Evolutionary conservation across 2,888 invertebrate genomes (phyloP).

Genomic region (Belgica antarctica): DNA sequence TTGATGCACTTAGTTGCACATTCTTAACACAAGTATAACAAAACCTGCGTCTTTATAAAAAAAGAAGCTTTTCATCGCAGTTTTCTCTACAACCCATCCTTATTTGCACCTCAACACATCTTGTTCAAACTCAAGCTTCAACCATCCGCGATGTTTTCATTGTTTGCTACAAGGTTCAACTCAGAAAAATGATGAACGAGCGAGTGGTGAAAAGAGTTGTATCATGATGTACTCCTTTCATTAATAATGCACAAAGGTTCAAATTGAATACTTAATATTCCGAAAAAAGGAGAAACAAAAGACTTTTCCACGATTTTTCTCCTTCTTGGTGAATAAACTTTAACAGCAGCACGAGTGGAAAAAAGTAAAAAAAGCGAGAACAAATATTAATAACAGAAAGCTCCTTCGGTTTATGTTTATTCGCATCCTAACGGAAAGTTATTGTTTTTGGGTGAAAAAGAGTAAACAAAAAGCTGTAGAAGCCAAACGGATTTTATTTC

Average conservation of each 20-base stretch:
- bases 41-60: too few relatives aligned
- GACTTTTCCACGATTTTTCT: neutral
- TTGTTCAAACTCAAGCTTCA: too few relatives aligned
- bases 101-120: too few relatives aligned
- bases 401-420: neutral
- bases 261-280: neutral
- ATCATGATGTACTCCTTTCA: constrained; percentile 1
- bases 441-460: neutral
- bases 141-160: too few relatives aligned
- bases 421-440: neutral
- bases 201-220: neutral
- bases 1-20: too few relatives aligned
- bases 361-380: neutral
- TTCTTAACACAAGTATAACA: too few relatives aligned
- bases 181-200: neutral
- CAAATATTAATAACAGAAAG: neutral
- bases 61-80: too few relatives aligned
- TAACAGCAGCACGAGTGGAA: neutral
- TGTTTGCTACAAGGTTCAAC: too few relatives aligned
- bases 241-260: constrained; percentile 2
- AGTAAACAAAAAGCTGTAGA: too few relatives aligned
- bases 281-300: neutral
- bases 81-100: too few relatives aligned
- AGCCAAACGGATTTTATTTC: too few relatives aligned
- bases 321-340: neutral